phyloP scores from a whole-genome alignment of 2,113 vertebrate species.

The Neofelis nebulosa region DNA sequence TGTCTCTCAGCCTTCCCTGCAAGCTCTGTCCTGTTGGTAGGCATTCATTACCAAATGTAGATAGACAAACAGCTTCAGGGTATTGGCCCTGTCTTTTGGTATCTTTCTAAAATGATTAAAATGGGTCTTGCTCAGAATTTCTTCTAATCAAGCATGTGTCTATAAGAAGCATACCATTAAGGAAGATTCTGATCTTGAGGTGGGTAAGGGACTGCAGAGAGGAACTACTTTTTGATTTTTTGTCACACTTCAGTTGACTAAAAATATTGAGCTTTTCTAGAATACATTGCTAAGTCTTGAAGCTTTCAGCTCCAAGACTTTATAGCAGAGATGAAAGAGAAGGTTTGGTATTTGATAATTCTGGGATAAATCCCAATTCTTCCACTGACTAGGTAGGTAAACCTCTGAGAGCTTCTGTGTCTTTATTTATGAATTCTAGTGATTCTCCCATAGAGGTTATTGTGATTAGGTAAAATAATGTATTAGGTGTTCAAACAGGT shows the following conservation, averaged over 20 bases:
- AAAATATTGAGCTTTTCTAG: constrained; percentile 2
- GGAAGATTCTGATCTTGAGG: not conserved
- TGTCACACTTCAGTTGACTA: not conserved
- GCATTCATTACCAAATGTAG: not conserved
- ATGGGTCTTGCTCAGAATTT: not conserved
- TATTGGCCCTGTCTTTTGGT: not conserved
- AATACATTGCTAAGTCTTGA: not conserved
- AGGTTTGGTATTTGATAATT: not conserved
- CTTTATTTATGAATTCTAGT: not conserved
- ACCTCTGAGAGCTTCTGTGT: not conserved
- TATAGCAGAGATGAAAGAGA: not conserved
- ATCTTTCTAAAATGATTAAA: not conserved
- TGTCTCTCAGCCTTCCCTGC: not conserved
- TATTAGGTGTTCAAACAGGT: not conserved
- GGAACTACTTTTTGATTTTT: not conserved
- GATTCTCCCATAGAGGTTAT: not conserved
- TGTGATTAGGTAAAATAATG: not conserved
- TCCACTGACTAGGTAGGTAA: not conserved
- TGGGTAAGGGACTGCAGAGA: not conserved
- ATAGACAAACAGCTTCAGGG: not conserved
- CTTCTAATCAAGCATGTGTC: not conserved
- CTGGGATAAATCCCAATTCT: not conserved
- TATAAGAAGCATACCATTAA: not conserved
- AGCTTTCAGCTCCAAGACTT: not conserved
- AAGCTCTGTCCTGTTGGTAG: not conserved